These are phyloP conservation scores for Hirtodrosophila duncani DNA, from an alignment of 2,888 invertebrate genomes.

Conservation along the genomic window DNA sequence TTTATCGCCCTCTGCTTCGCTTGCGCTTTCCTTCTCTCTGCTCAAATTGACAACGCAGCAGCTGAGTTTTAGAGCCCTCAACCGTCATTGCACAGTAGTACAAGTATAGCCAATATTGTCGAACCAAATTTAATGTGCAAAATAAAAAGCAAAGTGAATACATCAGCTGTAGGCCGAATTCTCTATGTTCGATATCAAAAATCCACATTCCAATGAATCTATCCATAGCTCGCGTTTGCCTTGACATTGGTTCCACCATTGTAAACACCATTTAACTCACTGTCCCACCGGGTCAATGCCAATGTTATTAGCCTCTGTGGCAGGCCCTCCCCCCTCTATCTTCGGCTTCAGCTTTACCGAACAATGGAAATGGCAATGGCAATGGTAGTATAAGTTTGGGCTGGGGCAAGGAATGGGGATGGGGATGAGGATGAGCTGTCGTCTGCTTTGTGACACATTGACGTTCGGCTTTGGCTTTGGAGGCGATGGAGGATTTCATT, in stretches of 20 bases:
- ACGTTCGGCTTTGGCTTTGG: conserved; percentile 34
- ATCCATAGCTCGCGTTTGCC: background rate
- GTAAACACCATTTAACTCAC: background rate
- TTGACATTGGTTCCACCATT: conserved; percentile 36
- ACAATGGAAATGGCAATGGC: conserved; percentile 2
- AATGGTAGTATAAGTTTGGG: no score
- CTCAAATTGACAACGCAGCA: conserved; percentile 64
- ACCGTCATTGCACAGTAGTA: conserved; percentile 1
- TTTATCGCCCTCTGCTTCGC: conserved; percentile 9
- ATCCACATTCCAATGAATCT: no score
- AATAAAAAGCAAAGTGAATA: no score
- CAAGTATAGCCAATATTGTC: background rate
- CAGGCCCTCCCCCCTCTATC: no score
- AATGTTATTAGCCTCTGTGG: conserved; percentile 63
- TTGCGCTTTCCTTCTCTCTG: background rate
- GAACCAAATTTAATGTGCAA: no score
- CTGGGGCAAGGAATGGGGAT: background rate
- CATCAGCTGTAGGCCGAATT: no score
- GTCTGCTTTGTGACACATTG: conserved; percentile 65
- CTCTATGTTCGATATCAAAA: no score
- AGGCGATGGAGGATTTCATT: conserved; percentile 53
- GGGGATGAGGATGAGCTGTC: conserved; percentile 24
- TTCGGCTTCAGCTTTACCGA: no score
- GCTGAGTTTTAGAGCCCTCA: conserved; percentile 61
- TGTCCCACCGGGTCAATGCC: conserved; percentile 67